Evolutionary conservation across 2,113 vertebrate genomes (phyloP), one percentile per base, ranked within the genome.

Genomic region (Cichladusa arquata): DNA sequence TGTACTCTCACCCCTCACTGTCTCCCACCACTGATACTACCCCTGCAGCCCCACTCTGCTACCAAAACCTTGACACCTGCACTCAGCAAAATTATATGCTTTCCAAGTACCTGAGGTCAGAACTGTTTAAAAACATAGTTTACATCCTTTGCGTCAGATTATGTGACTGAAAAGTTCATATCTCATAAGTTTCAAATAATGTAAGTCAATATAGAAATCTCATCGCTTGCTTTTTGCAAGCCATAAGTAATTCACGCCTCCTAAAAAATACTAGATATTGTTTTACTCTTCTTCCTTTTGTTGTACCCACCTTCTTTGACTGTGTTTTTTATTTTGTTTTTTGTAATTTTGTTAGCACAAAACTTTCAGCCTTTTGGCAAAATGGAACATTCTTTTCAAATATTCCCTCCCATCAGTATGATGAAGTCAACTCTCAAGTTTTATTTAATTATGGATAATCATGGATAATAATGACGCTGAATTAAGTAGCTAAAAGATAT

Each of bases 1-100:
- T 11, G n/a, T 81, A 31, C 8, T 25, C 29, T 69, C 64, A 47
- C 2, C 5, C 1, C 16, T 81, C 14, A 10, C 22, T 31, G 12
- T 9, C 3, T 47, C 3, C 33, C 2, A 17, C 45, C 12, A 15
- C 22, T 11, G 16, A 12, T 8, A 62, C 1, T 4, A 2, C 2
- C 5, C 5, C 13, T 67, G 34, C 31, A 66, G 15, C 5, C 3
- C 4, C 8, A 0, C 3, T 11, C 17, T 1, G 2, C 24, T 36
- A 38, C 28, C 19, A 47, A 70, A 79, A 60, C 47, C 9, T n/a
- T 77, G 53, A 67, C 12, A 84, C 6, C 7, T 44, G 6, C 14
- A 40, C 38, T 67, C 34, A 44, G 9, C 33, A 19, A 8, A 33
- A 19, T 42, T 54, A 66, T 13, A 69, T 81, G 29, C 11, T 93